Conservation (phyloP, 2,113 vertebrate species). For the Nicator chloris region DNA sequence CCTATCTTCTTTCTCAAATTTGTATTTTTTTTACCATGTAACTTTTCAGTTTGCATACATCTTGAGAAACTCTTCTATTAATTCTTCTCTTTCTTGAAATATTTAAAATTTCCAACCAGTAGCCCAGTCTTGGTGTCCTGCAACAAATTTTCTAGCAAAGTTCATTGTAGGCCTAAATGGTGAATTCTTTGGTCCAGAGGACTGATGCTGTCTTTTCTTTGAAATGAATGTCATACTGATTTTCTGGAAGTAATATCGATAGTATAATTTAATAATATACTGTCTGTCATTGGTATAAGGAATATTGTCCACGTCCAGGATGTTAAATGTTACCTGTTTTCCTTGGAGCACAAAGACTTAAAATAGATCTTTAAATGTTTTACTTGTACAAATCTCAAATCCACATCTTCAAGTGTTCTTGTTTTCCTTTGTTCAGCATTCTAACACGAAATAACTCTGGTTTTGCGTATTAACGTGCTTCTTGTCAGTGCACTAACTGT, state of each 20-base stretch:
- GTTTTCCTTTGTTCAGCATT: neutral
- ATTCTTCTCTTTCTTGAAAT: neutral
- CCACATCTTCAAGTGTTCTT: neutral
- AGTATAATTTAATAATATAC: neutral
- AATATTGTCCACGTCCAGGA: neutral
- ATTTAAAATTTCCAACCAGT: neutral
- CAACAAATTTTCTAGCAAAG: neutral
- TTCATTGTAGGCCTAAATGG: neutral
- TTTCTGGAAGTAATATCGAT: neutral
- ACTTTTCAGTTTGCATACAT: neutral
- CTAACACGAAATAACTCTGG: neutral
- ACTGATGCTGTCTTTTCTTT: neutral
- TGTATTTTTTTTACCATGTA: neutral
- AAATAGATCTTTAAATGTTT: neutral
- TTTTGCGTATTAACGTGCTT: neutral
- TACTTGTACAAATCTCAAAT: neutral
- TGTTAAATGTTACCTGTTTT: neutral
- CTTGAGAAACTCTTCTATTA: neutral
- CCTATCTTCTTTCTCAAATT: neutral
- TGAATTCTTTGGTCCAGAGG: neutral
- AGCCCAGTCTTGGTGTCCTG: neutral
- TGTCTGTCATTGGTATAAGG: neutral
- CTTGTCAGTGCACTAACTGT: neutral
- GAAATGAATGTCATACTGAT: neutral
- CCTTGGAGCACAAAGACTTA: neutral